Percentiles rank a stretch among this genome's conserved stretches.
These are phyloP conservation scores for Pelobates cultripes DNA, from an alignment of 2,797 vertebrate species.

Conservation along the genomic window DNA sequence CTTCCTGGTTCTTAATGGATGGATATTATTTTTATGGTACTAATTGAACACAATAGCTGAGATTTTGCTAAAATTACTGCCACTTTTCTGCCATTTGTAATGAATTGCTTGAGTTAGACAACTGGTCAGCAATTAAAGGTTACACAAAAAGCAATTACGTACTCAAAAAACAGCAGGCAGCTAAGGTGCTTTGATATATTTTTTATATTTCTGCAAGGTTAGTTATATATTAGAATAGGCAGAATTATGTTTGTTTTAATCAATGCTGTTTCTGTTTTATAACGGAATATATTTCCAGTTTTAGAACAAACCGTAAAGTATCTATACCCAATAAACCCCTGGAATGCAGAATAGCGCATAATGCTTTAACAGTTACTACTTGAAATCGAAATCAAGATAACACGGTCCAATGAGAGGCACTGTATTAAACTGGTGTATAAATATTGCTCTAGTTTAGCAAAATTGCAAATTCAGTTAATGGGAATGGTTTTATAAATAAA, in stretches of 20 bases:
- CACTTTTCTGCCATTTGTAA: conserved; percentile 39
- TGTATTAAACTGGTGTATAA: not conserved
- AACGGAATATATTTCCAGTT: not conserved
- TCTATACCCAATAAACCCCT: not conserved
- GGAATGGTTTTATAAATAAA: not conserved
- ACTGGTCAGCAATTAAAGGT: conserved; percentile 49
- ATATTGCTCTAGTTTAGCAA: not conserved
- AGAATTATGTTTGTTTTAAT: no score
- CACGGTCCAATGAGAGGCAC: no score
- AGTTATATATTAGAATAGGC: no score
- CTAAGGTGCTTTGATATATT: not conserved
- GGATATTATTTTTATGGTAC: conserved; percentile 41
- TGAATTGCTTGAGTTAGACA: conserved; percentile 45
- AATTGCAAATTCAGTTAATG: not conserved
- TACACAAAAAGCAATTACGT: conserved; percentile 4
- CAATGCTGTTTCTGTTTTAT: no score
- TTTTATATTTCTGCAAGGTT: no score
- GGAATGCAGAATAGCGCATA: no score
- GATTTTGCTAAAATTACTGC: conserved; percentile 47
- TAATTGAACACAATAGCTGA: conserved; percentile 49
- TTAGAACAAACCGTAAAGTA: not conserved
- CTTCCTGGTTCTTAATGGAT: conserved; percentile 48
- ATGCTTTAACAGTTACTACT: no score
- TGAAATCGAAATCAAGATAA: no score
- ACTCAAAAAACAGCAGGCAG: conserved; percentile 10